Percentiles rank a stretch among this genome's conserved stretches.
These are phyloP conservation scores for Protosalanx chinensis DNA, from an alignment of 2,797 vertebrate genomes.

Conservation along the genomic window DNA sequence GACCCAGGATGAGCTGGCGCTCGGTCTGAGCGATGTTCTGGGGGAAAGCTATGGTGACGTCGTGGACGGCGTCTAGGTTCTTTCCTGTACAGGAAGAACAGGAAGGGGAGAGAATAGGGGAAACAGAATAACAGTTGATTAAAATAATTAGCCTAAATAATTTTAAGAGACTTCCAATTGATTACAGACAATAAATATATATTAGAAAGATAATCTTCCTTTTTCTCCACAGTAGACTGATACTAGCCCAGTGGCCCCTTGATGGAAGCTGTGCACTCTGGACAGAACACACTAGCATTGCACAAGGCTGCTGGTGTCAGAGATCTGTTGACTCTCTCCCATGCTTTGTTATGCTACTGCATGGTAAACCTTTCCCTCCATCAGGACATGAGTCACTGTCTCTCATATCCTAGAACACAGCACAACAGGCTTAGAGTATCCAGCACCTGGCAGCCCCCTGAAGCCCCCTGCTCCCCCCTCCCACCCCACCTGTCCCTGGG, in stretches of 20 bases:
- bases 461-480: constrained; percentile 24
- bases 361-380: too few relatives aligned
- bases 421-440: constrained; percentile 14
- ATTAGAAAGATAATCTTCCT: too few relatives aligned
- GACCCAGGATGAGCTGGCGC: constrained; percentile 85
- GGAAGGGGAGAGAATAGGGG: background rate
- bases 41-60: constrained; percentile 95
- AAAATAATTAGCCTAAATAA: background rate
- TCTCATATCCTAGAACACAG: constrained; percentile 11
- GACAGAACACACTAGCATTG: too few relatives aligned
- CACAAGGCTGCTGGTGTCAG: too few relatives aligned
- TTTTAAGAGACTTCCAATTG: too few relatives aligned
- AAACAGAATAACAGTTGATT: background rate
- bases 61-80: constrained; percentile 93
- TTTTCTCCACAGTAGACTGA: too few relatives aligned
- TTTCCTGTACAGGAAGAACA: constrained; percentile 68
- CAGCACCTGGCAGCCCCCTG: constrained; percentile 42
- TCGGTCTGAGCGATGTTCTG: constrained; percentile 95
- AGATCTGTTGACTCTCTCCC: too few relatives aligned
- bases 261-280: too few relatives aligned
- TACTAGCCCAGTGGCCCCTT: too few relatives aligned
- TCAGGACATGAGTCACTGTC: constrained; percentile 2
- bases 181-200: too few relatives aligned
- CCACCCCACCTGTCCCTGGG: constrained; percentile 16
- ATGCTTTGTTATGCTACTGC: too few relatives aligned